Base-by-base conservation (phyloP, 2,797 vertebrate species). In the Remorina albescens region DNA sequence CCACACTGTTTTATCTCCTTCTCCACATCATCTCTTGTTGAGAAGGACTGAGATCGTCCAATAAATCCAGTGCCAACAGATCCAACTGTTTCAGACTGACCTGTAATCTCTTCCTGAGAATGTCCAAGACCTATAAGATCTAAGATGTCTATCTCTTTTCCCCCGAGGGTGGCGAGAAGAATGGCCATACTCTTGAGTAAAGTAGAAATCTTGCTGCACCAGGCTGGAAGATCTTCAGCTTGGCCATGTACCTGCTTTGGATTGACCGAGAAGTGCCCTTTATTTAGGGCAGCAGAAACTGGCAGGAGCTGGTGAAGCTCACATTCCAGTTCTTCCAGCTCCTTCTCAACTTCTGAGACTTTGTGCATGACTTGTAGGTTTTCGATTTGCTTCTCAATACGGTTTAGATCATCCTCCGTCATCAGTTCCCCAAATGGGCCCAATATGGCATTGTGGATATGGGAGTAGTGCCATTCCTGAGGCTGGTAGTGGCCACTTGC, bases 301-400 rank as follows among this genome's bases (percentile, higher is more conserved):
- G 95, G 96, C 19, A 96, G 81, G 21, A 98, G 94, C 55, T 95
- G 96, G 53, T 92, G 95, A 74, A 97, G 92, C 89, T 98, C 95
- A 55, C 88, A 93, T 84, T 98, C 96, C 55, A 95, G 92, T 77
- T 95, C 93, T 77, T 95, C 94, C 68, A 96, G 87, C 80, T 95
- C 95, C 30, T 92, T 96, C 91, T 96, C 96, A 5, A 96, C 96
- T 56, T 93, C 95, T 53, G 96, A 96, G 5, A 94, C 96, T 83
- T 97, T 96, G 87, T 96, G 96, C 95, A 98, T 94, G 62, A 99
- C 97, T 83, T 96, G 97, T 63, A 99, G 95, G 88, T 97, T 98
- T 88, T 98, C 97, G 57, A 98, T 97, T 88, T 96, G 97, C 94
- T 95, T 96, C 89, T 99, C 98, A 80, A 99, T 96, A 71, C 93